phyloP scores from a whole-genome alignment of 92 coral and sea anemone genomes.

The Bergia sp. region DNA sequence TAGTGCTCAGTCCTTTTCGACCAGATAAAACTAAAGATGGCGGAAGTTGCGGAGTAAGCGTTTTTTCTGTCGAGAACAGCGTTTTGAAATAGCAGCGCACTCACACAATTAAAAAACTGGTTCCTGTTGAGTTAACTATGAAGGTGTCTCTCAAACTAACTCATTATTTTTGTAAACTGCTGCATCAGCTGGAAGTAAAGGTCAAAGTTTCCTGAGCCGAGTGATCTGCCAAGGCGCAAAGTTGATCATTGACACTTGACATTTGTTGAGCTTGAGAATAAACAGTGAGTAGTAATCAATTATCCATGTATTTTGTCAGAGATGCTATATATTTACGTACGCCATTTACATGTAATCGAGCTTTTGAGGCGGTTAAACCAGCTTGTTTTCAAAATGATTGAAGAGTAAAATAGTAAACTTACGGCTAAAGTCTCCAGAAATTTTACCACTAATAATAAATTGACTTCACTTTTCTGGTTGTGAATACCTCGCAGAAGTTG shows the following conservation, averaged over 20 bases:
- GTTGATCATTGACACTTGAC: background rate
- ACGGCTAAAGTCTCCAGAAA: no score
- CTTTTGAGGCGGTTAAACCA: background rate
- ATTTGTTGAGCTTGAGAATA: background rate
- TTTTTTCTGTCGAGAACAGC: constrained; percentile 2
- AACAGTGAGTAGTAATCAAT: background rate
- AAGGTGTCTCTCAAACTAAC: background rate
- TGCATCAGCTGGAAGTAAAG: background rate
- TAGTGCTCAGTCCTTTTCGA: constrained; percentile 24
- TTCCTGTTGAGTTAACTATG: background rate
- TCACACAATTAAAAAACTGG: background rate
- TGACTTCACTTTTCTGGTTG: background rate
- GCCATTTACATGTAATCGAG: background rate
- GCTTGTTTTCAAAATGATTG: no score
- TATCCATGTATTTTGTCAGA: no score
- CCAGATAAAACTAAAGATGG: background rate
- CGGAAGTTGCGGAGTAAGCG: background rate
- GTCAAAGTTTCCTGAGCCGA: background rate
- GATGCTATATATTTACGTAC: background rate
- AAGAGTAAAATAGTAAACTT: no score
- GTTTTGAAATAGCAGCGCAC: background rate
- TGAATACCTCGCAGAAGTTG: background rate
- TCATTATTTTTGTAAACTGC: background rate
- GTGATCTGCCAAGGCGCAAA: background rate
- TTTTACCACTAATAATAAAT: no score